These are phyloP conservation scores for Venturia canescens DNA, from an alignment of 1,140 invertebrate genomes.

Conservation along the genomic window DNA sequence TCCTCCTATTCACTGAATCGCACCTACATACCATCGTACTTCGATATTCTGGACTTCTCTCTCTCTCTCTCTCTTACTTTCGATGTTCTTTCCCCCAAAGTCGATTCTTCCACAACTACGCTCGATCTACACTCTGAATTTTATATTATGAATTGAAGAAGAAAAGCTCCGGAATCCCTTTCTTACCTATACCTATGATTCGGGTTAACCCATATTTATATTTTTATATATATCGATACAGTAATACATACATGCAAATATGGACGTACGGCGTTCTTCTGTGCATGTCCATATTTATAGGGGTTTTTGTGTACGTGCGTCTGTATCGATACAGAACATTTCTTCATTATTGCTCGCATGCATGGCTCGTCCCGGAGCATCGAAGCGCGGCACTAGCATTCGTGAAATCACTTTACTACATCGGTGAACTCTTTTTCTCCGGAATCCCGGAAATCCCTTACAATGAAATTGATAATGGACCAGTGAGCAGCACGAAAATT, in stretches of 20 bases:
- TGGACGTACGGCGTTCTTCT: too few species aligned
- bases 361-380: neutral
- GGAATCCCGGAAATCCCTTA: neutral
- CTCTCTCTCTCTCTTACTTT: constrained; percentile 22
- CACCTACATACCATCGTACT: neutral
- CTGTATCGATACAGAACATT: constrained; percentile 48
- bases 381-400: neutral
- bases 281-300: too few species aligned
- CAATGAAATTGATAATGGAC: neutral
- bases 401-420: constrained; percentile 2
- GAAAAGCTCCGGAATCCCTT: neutral
- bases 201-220: neutral
- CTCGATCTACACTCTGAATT: constrained; percentile 27
- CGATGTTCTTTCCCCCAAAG: neutral
- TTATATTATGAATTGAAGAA: constrained; percentile 7
- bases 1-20: constrained; percentile 6
- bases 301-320: neutral
- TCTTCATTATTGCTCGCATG: constrained; percentile 40
- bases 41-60: constrained; percentile 20
- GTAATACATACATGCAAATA: too few species aligned
- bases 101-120: neutral
- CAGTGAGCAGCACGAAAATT: neutral
- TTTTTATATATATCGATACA: constrained; percentile 41
- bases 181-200: neutral
- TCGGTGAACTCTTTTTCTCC: neutral